Evolutionary conservation across 1,140 invertebrate species (phyloP).

Genomic region (Cyrtorhinus lividipennis): DNA sequence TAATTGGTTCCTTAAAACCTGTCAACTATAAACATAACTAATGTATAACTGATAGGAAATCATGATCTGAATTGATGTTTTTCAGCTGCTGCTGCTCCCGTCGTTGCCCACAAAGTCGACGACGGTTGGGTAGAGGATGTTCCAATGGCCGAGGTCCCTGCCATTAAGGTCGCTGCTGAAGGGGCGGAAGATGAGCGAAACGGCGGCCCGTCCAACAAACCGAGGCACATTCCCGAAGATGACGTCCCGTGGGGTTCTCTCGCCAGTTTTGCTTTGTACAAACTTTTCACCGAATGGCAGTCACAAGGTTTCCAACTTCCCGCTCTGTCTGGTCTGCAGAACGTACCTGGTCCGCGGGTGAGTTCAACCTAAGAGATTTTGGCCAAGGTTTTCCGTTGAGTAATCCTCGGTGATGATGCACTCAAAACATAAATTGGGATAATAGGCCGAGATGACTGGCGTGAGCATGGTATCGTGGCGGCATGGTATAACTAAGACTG

Average conservation of each 20-base stretch:
- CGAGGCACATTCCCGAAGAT: slow-evolving; percentile 29
- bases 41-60: background rate
- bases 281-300: slow-evolving; percentile 60
- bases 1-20: too few relatives aligned
- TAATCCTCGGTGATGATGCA: too few relatives aligned
- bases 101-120: slow-evolving; percentile 4
- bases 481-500: too few relatives aligned
- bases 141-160: background rate
- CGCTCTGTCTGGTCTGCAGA: too few relatives aligned
- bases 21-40: background rate
- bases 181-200: slow-evolving; percentile 8
- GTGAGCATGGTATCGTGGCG: too few relatives aligned
- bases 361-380: too few relatives aligned
- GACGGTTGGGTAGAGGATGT: too few relatives aligned
- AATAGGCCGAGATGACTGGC: too few relatives aligned
- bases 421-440: too few relatives aligned
- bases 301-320: slow-evolving; percentile 50
- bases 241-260: slow-evolving; percentile 58
- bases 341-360: too few relatives aligned
- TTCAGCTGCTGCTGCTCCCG: background rate
- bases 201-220: slow-evolving; percentile 27
- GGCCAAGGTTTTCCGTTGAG: too few relatives aligned
- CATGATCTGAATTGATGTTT: background rate
- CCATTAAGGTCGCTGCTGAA: background rate
- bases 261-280: slow-evolving; percentile 58